These are phyloP conservation scores for Meloidogyne floridensis DNA, from an alignment of 1,140 invertebrate species.

Conservation along the genomic window DNA sequence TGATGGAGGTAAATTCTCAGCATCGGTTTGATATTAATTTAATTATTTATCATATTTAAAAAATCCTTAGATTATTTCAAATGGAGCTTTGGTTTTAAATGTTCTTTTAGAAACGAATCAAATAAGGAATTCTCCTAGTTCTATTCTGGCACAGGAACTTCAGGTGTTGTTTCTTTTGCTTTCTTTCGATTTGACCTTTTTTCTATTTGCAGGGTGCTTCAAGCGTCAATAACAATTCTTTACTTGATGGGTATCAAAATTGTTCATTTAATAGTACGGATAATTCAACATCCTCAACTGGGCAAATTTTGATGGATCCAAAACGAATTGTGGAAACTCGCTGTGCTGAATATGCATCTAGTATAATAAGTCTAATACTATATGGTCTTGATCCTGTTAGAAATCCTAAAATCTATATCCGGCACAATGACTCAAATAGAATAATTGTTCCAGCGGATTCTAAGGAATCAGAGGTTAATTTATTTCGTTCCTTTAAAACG, in stretches of 20 bases:
- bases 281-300: conserved; percentile 8
- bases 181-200: not conserved
- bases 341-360: conserved; percentile 30
- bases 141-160: conserved; percentile 34
- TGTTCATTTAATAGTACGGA: conserved; percentile 24
- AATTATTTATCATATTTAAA: conserved; percentile 12
- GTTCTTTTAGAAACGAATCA: conserved; percentile 41
- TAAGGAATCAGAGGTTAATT: not conserved
- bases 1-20: conserved; percentile 19
- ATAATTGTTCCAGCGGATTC: not conserved
- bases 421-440: not conserved
- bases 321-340: conserved; percentile 31
- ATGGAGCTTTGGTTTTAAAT: conserved; percentile 34
- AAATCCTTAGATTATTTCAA: conserved; percentile 37
- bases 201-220: not conserved
- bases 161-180: not conserved
- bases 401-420: conserved; percentile 8
- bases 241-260: conserved; percentile 20
- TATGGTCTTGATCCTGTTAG: conserved; percentile 24
- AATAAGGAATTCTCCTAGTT: conserved; percentile 34
- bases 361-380: conserved; percentile 23
- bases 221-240: conserved; percentile 4
- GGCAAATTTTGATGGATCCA: conserved; percentile 27
- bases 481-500: not conserved
- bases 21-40: conserved; percentile 20